phyloP scores from a whole-genome alignment of 2,113 vertebrate genomes.

The Ivindomyrus marchei region DNA sequence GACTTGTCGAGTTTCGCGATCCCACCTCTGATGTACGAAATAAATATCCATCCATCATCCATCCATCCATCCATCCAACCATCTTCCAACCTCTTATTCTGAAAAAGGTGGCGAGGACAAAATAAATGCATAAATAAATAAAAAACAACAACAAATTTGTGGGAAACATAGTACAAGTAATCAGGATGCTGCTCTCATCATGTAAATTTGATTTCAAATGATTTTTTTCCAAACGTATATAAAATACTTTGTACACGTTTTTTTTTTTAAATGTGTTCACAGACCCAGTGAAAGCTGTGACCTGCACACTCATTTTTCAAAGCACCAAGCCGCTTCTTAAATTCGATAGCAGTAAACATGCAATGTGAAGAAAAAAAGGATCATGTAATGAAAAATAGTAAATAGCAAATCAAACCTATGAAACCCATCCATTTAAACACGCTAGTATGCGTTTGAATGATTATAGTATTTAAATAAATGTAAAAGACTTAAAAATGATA shows the following conservation, averaged over 20 bases:
- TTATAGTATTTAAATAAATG: neutral
- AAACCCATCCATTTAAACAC: neutral
- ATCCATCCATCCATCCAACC: neutral
- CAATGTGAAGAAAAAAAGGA: neutral
- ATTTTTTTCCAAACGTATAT: neutral
- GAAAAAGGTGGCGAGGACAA: neutral
- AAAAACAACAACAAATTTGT: neutral
- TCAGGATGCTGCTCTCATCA: neutral
- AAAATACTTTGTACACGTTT: neutral
- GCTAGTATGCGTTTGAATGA: neutral
- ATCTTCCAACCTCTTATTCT: neutral
- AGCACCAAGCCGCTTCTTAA: neutral
- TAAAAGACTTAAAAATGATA: neutral
- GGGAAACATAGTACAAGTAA: neutral
- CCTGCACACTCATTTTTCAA: neutral
- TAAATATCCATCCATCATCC: neutral
- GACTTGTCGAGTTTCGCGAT: neutral
- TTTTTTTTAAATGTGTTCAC: neutral
- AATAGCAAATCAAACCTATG: neutral
- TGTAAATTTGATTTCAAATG: neutral
- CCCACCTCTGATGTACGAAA: neutral
- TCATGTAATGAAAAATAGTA: neutral
- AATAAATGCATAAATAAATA: neutral
- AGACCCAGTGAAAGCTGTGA: neutral
- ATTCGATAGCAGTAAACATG: neutral